phyloP scores from a whole-genome alignment of 2,888 invertebrate genomes.

The Parnassius mnemosyne region DNA sequence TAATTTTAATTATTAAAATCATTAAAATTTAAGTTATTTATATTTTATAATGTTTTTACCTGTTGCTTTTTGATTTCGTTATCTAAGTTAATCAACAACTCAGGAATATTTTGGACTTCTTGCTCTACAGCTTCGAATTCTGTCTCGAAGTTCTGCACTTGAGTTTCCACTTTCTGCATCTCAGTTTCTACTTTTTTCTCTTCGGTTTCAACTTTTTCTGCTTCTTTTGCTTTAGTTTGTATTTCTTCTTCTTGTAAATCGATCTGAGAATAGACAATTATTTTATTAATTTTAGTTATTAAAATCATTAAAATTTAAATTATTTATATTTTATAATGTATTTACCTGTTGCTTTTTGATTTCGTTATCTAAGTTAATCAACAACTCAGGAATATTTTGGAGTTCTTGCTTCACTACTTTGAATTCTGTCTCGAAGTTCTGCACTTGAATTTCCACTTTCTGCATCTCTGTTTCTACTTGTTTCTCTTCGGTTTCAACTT shows the following conservation, averaged over 20 bases:
- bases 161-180: conserved; percentile 21
- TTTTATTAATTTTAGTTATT: neutral
- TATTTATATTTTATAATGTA: neutral
- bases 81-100: conserved; percentile 53
- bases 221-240: conserved; percentile 23
- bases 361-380: conserved; percentile 56
- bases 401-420: conserved; percentile 40
- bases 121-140: conserved; percentile 37
- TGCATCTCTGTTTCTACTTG: conserved; percentile 29
- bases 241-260: conserved; percentile 27
- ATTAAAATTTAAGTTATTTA: neutral
- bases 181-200: conserved; percentile 34
- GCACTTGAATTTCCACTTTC: conserved; percentile 25
- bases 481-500: conserved; percentile 32
- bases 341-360: conserved; percentile 53
- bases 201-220: conserved; percentile 27
- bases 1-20: no score
- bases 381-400: conserved; percentile 56
- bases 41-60: conserved; percentile 39
- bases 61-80: conserved; percentile 52
- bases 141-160: conserved; percentile 23
- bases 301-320: no score
- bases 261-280: conserved; percentile 28
- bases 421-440: conserved; percentile 29
- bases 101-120: conserved; percentile 55